A percentile compares a stretch with the other conserved stretches of the same genome.
Conservation (phyloP, 2,888 invertebrate genomes). For the Drosophila paramelanica region DNA sequence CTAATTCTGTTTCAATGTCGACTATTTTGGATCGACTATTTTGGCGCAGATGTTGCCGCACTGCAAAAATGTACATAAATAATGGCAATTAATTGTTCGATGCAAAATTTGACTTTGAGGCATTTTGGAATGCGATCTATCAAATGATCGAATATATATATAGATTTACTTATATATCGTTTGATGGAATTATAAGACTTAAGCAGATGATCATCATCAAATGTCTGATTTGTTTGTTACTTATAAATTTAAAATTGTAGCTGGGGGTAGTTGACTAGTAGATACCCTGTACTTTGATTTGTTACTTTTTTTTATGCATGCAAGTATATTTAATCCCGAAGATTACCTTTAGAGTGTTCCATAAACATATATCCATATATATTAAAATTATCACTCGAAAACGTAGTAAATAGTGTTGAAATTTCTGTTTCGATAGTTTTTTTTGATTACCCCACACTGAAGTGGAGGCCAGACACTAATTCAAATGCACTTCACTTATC, state of each 20-base stretch:
- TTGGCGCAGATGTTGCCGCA: constrained; percentile 47
- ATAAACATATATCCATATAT: not conserved
- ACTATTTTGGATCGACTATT: constrained; percentile 58
- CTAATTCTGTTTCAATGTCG: constrained; percentile 73
- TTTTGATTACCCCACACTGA: too few relatives aligned
- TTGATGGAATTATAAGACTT: constrained; percentile 6
- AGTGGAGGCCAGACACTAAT: not conserved
- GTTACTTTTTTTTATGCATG: not conserved
- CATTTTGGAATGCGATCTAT: constrained; percentile 10
- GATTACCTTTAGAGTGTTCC: not conserved
- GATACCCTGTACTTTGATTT: not conserved
- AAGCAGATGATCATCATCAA: not conserved
- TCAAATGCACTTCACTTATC: not conserved
- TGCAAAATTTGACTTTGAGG: constrained; percentile 6
- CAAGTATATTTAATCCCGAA: not conserved
- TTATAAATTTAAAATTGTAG: not conserved
- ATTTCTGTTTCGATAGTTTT: too few relatives aligned
- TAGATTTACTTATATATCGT: not conserved
- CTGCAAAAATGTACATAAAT: constrained; percentile 30
- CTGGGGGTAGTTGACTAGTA: not conserved
- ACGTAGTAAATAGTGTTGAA: too few relatives aligned
- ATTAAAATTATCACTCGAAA: not conserved
- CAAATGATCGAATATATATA: constrained; percentile 3
- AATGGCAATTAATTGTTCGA: constrained; percentile 30
- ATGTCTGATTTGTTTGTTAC: constrained; percentile 1